These are phyloP conservation scores for Campoletis raptor DNA, from an alignment of 2,888 invertebrate species.

Conservation along the genomic window DNA sequence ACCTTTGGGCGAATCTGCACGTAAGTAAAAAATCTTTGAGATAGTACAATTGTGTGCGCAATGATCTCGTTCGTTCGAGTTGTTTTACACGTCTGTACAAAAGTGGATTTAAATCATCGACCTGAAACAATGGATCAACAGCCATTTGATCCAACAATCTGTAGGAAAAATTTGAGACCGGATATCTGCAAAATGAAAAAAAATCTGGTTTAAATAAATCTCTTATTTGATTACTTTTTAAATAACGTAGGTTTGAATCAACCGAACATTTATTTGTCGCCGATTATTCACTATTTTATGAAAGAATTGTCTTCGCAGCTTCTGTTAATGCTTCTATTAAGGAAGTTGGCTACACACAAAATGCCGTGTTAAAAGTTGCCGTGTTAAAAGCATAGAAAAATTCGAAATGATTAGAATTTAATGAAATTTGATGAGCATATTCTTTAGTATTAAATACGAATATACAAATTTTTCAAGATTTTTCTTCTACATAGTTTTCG, in stretches of 20 bases:
- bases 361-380: too few species aligned
- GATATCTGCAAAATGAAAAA: slow-evolving; percentile 87
- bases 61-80: slow-evolving; percentile 87
- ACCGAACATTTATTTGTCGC: background rate
- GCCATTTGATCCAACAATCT: slow-evolving; percentile 91
- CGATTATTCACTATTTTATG: background rate
- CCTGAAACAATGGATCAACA: slow-evolving; percentile 91
- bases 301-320: too few species aligned
- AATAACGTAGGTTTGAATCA: background rate
- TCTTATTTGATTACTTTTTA: background rate
- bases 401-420: too few species aligned
- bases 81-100: slow-evolving; percentile 88
- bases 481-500: too few species aligned
- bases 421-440: too few species aligned
- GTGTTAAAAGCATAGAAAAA: too few species aligned
- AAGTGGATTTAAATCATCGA: slow-evolving; percentile 89
- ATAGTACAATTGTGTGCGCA: slow-evolving; percentile 89
- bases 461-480: too few species aligned
- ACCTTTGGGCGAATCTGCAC: slow-evolving; percentile 89
- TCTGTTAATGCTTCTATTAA: too few species aligned
- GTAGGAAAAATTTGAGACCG: slow-evolving; percentile 93
- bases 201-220: background rate
- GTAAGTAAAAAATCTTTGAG: slow-evolving; percentile 90
- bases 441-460: too few species aligned
- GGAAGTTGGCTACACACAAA: too few species aligned